A percentile compares a stretch with the other conserved stretches of the same genome.
These are phyloP conservation scores for Sitta europaea DNA, from an alignment of 2,113 vertebrate species.

Conservation along the genomic window DNA sequence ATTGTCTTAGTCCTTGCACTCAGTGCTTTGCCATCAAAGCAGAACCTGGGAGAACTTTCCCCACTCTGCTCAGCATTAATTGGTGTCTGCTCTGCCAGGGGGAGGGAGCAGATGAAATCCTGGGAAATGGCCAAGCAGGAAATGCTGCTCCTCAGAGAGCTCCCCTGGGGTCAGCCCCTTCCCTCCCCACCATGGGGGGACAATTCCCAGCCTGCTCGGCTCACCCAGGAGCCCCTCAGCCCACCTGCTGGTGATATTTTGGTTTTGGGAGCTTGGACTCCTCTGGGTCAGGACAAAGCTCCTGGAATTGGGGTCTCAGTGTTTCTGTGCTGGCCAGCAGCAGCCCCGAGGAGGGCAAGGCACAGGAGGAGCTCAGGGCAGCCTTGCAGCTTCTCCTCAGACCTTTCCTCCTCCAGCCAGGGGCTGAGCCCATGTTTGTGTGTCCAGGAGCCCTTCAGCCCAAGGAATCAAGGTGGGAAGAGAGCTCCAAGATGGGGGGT, in stretches of 20 bases:
- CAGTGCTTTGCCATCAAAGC: background rate
- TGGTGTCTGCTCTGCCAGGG: background rate
- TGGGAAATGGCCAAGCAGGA: background rate
- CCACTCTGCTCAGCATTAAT: background rate
- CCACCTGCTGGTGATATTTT: background rate
- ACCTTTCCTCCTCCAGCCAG: background rate
- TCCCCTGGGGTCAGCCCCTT: fast-evolving
- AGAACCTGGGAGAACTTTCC: background rate
- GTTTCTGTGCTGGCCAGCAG: background rate
- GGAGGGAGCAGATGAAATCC: background rate
- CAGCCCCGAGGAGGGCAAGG: background rate
- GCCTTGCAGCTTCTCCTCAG: background rate
- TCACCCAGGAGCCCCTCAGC: background rate
- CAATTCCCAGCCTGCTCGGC: fast-evolving
- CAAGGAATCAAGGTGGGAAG: background rate
- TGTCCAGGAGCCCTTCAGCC: background rate
- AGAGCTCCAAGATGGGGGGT: background rate
- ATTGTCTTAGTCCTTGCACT: fast-evolving
- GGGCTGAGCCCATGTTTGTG: background rate
- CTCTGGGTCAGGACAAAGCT: background rate
- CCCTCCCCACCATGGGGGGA: background rate
- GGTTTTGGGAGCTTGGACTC: background rate
- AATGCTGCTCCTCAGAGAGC: background rate
- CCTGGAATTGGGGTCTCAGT: fast-evolving
- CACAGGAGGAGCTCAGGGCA: background rate